phyloP scores from a whole-genome alignment of 1,140 invertebrate genomes.

The Cyrtorhinus lividipennis region DNA sequence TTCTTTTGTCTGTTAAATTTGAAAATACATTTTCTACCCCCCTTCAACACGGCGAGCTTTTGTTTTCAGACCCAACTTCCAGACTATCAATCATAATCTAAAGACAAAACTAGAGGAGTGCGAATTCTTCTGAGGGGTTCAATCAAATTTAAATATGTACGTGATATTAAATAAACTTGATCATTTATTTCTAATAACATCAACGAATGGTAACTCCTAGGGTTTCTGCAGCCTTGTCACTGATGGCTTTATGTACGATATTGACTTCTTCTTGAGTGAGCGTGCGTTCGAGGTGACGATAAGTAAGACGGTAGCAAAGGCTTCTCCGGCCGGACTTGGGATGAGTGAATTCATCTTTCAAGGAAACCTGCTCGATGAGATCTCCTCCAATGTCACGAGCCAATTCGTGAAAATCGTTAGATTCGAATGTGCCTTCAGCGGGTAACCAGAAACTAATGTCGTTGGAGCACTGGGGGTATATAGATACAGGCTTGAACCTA shows the following conservation, averaged over 20 bases:
- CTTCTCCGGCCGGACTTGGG: constrained; percentile 69
- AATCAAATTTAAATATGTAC: too few relatives aligned
- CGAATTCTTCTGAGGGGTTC: too few relatives aligned
- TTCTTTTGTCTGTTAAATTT: too few relatives aligned
- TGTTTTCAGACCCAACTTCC: too few relatives aligned
- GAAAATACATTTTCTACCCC: too few relatives aligned
- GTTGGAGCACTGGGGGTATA: constrained; percentile 76
- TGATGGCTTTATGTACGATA: constrained; percentile 65
- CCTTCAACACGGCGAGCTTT: too few relatives aligned
- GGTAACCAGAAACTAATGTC: constrained; percentile 98
- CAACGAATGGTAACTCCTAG: constrained; percentile 42
- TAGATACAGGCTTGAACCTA: constrained; percentile 54
- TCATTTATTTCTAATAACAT: background rate
- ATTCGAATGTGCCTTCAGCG: constrained; percentile 43
- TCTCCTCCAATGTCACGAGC: constrained; percentile 77
- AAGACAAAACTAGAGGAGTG: too few relatives aligned
- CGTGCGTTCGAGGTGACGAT: constrained; percentile 83
- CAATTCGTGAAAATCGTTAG: constrained; percentile 91
- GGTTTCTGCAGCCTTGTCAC: constrained; percentile 36
- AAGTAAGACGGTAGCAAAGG: constrained; percentile 85
- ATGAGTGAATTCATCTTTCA: constrained; percentile 80
- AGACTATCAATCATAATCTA: too few relatives aligned
- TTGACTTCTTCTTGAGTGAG: constrained; percentile 81
- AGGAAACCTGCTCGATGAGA: constrained; percentile 75
- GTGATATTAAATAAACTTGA: too few relatives aligned